Base-by-base conservation (phyloP, 64 coral and sea anemone species). In the Orbicella faveolata region DNA sequence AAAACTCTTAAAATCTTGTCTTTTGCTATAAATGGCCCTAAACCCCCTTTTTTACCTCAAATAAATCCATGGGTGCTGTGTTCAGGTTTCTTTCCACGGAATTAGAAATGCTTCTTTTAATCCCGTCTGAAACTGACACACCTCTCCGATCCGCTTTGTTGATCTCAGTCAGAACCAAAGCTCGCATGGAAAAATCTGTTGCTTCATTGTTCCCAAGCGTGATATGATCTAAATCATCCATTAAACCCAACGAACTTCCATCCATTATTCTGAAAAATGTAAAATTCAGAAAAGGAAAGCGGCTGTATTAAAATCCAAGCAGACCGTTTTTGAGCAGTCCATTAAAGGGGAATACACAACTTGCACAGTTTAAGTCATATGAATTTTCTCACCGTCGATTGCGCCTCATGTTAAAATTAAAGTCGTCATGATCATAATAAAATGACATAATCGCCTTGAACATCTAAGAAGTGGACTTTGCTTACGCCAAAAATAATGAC, bases 101-200 rank as follows among this genome's bases (percentile, higher is more conserved):
- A 10, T 80, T 87, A 9, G 83, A 92, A 78, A 92, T 87, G 23
- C 83, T 87, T 67, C 83, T 52, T 61, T 75, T 77, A 3, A 92
- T 34, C 52, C 78, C 61, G 14, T 79, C 4, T 8, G 84, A 76
- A 13, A 77, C 72, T 53, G 90, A 72, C 5, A 2, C 37, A 20
- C 16, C 18, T 85, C 61, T 19, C 25, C 15, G 16, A 72, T 85
- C 63, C 23, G 39, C 34, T 73, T 53, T 10, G 1, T 3, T 30
- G 18, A 17, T 39, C 7, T 53, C 36, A 48, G 17, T 52, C 35
- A 52, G 10, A 20, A 52, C 21, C n/a, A 70, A 70, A 70, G 25
- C 48, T 66, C 23, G 9, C 82, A 85, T 85, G 20, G 36, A 48
- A 85, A 85, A 85, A 67, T 73, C 82, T 21, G 82, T 41, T 23